A percentile compares a stretch with the other conserved stretches of the same genome.
phyloP scores from a whole-genome alignment of 2,113 vertebrate species.

The Rhynchopsitta pachyrhyncha region DNA sequence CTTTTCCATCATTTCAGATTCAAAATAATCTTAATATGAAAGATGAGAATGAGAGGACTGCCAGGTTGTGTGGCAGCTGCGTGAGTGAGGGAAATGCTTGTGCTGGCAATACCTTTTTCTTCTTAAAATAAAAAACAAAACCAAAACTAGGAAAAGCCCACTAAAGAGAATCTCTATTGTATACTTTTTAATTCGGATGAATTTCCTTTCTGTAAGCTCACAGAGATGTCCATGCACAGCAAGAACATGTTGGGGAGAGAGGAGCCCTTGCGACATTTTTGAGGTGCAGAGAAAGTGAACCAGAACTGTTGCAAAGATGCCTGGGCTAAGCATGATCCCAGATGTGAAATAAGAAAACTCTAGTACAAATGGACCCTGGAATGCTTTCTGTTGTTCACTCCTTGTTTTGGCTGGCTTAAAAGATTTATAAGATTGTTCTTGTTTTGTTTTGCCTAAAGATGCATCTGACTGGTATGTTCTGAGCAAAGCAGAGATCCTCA shows the following conservation, averaged over 20 bases:
- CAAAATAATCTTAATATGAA: conserved; percentile 59
- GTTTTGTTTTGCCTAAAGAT: conserved; percentile 55
- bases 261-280: background rate
- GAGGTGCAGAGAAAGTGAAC: background rate
- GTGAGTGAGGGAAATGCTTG: conserved; percentile 48
- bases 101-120: conserved; percentile 28
- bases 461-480: background rate
- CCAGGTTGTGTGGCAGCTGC: conserved; percentile 49
- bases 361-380: conserved; percentile 17
- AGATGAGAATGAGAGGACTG: conserved; percentile 39
- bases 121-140: background rate
- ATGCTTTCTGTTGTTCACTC: conserved; percentile 34
- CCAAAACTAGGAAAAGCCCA: background rate
- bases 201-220: background rate
- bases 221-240: background rate
- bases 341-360: background rate
- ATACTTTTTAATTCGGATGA: background rate
- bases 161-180: background rate
- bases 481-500: conserved; percentile 9
- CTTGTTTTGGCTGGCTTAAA: conserved; percentile 60
- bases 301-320: background rate
- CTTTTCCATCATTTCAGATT: conserved; percentile 56
- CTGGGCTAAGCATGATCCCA: background rate
- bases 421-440: conserved; percentile 36
- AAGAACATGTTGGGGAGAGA: background rate